Percentiles rank a stretch among this genome's conserved stretches.
Evolutionary conservation across 2,113 vertebrate species (phyloP).

Genomic region (Osmerus eperlanus): DNA sequence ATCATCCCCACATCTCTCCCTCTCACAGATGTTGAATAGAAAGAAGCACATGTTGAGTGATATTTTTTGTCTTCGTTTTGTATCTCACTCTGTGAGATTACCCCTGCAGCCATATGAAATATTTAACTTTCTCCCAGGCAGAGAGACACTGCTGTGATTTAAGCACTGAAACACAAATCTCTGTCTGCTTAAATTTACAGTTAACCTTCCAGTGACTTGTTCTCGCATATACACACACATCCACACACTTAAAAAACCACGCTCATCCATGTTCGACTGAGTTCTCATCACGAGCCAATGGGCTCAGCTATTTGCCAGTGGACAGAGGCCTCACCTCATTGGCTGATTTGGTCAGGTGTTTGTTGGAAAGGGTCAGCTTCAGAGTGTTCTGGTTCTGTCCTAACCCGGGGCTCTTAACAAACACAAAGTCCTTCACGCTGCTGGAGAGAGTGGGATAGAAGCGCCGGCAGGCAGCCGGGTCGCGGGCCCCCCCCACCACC

Average conservation of each 20-base stretch:
- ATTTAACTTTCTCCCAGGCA: slow-evolving; percentile 1
- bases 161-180: not conserved
- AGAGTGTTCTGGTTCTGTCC: slow-evolving; percentile 24
- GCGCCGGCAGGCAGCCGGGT: slow-evolving; percentile 57
- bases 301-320: no score
- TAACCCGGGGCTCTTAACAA: slow-evolving; percentile 66
- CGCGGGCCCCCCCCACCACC: slow-evolving; percentile 60
- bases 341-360: slow-evolving; percentile 43
- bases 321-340: slow-evolving; percentile 34
- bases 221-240: not conserved
- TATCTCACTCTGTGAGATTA: not conserved
- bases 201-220: slow-evolving; percentile 8
- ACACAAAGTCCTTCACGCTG: slow-evolving; percentile 69
- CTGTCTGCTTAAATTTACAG: slow-evolving; percentile 8
- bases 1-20: not conserved
- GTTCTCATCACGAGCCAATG: not conserved
- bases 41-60: not conserved
- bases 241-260: not conserved
- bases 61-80: not conserved
- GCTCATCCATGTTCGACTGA: not conserved
- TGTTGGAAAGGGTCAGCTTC: slow-evolving; percentile 42
- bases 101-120: not conserved
- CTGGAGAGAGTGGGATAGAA: slow-evolving; percentile 71
- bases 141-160: not conserved
- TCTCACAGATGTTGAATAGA: not conserved